Evolutionary conservation across 1,140 invertebrate species (phyloP), one percentile per base, ranked within the genome.

Genomic region (Apis dorsata): DNA sequence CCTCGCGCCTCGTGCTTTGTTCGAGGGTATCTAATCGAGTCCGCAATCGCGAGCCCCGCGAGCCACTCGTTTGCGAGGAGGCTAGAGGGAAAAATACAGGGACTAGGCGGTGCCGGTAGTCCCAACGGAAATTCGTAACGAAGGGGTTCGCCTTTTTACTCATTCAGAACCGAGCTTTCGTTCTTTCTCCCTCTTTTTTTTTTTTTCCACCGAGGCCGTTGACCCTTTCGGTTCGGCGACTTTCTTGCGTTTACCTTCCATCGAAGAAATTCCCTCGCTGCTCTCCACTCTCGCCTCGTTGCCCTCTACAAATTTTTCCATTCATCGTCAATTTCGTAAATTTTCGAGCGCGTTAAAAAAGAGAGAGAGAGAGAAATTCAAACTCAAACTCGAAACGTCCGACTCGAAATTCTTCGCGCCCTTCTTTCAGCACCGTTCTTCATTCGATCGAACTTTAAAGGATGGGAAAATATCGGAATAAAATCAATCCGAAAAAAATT

Each of bases 81-180:
- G 7, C 19, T 7, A 12, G 51, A 53, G n/a, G 21, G 55, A 49
- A 51, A 21, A 60, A 75, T n/a, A 62, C 19, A 49, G 19, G n/a
- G 28, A 59, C 21, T n/a, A 57, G 13, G 49, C n/a, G 13, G 49
- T 13, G 24, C 7, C 7, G n/a, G 19, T 21, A 34, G 12, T 72
- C 68, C 10, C 68, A 24, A 79, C 60, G 69, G 78, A 79, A 63
- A 79, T 72, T 72, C 68, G 59, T 72, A 72, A 79, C 78, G 69
- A 79, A 63, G 68, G 57, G n/a, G 68, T 34, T 65, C n/a, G 51
- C 72, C 34, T 57, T 79, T 44, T 71, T 44, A 79, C 66, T 49
- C 51, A 63, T 62, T 79, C 78, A 63, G 28, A 60, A 17, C 44
- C 55, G n/a, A 34, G 49, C 68, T 24, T 79, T 79, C 68, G 44